Evolutionary conservation across 2,113 vertebrate species (phyloP), one percentile per base, ranked within the genome.

Genomic region (Pollachius pollachius): DNA sequence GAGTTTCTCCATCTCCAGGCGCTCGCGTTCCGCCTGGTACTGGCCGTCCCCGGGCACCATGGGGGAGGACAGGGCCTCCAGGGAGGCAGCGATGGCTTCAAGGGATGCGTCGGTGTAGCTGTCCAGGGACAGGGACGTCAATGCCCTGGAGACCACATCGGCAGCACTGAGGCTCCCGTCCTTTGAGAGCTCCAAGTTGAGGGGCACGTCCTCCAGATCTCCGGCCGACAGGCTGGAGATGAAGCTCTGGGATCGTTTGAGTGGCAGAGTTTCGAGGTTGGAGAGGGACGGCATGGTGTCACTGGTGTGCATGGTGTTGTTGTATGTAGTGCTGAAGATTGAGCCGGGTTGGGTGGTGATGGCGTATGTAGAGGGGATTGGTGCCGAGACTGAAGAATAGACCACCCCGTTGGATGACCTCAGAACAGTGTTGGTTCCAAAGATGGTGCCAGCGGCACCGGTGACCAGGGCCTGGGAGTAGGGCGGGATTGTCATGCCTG

Each of bases 311-410:
- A 96, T 90, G 52, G 95, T 82, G 69, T 94, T 93, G 86, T 95
- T 97, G 81, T 93, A 93, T 17, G 92, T 87, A 59, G 95, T 96
- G 83, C 95, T 96, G 89, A 99, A 99, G 87, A 99, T 98, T 71
- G 97, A 99, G 73, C 96, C 95, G 0, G 97, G 97, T 52, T 99
- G 97, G 65, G 96, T 99, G 73, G 97, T 99, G 85, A 99, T 98
- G 60, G 96, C 95, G 93, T 96, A 98, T 0, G 96, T 95, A 64
- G 96, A 96, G 74, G 96, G 97, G 62, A 96, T 73, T 67, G 97
- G 97, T 80, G 96, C 95, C 12, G 95, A 94, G 75, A 98, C 96
- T 62, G 97, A 98, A 70, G 97, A 98, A 93, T 98, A 99, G 48
- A 99, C 97, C 77, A 98, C 93, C 70, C 97, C 97, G 89, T 98